phyloP scores from a whole-genome alignment of 2,113 vertebrate species.

The Ceyx melanurus region DNA sequence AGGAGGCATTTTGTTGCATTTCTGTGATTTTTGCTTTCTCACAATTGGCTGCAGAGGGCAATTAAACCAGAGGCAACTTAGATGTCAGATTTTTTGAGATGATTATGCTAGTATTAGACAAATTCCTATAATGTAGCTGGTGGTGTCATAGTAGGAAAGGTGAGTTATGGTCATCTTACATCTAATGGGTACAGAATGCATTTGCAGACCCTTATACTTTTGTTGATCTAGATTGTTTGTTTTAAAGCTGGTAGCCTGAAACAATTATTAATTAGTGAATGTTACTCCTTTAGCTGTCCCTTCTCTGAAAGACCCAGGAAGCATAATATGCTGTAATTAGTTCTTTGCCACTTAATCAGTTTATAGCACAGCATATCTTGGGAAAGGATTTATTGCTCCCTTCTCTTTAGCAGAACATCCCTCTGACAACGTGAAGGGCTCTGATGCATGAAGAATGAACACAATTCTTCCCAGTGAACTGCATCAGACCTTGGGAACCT shows the following conservation, averaged over 20 bases:
- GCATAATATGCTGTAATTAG: neutral
- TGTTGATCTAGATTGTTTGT: neutral
- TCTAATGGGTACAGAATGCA: neutral
- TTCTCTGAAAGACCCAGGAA: neutral
- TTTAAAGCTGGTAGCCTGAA: neutral
- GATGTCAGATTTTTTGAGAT: neutral
- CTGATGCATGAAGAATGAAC: conserved; percentile 29
- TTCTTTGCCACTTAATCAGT: conserved; percentile 6
- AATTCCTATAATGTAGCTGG: rapidly evolving
- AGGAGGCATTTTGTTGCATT: neutral
- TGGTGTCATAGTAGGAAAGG: neutral
- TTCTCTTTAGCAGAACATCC: neutral
- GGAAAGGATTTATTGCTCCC: neutral
- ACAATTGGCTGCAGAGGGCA: neutral
- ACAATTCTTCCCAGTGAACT: neutral
- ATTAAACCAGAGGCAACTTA: neutral
- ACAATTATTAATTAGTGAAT: neutral
- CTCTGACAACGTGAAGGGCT: neutral
- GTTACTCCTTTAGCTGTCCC: neutral
- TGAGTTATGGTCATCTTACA: neutral
- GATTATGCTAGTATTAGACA: rapidly evolving
- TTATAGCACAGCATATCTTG: neutral
- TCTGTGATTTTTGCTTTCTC: neutral
- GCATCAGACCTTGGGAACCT: neutral
- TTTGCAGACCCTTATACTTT: neutral